Conservation (phyloP, 2,113 vertebrate genomes). For the Ammodytes dubius region DNA sequence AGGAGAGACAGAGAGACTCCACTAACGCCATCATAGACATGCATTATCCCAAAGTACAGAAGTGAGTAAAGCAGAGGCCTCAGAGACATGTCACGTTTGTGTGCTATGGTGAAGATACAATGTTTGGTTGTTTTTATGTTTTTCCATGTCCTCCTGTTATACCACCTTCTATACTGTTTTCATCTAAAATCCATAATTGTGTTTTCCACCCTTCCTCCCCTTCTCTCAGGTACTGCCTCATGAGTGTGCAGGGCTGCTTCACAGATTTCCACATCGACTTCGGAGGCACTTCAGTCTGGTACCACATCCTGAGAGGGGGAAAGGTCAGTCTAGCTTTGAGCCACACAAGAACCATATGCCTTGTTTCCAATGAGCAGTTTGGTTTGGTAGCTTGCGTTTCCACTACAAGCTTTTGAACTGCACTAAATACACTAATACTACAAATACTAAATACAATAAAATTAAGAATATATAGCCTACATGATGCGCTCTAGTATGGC, state of each 20-base stretch:
- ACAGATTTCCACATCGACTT: slow-evolving; percentile 99
- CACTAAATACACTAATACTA: too few species aligned
- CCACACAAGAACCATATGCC: background rate
- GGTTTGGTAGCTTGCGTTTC: too few species aligned
- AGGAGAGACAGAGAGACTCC: slow-evolving; percentile 96
- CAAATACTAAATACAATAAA: too few species aligned
- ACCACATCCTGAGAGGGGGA: slow-evolving; percentile 95
- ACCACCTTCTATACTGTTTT: background rate
- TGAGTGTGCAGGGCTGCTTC: slow-evolving; percentile 99
- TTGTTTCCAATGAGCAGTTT: too few species aligned
- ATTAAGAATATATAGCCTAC: too few species aligned
- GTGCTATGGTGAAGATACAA: background rate
- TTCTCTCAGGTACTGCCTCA: slow-evolving; percentile 93
- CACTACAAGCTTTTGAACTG: too few species aligned
- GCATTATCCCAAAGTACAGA: slow-evolving; percentile 99
- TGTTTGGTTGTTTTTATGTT: background rate
- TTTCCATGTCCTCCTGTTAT: background rate
- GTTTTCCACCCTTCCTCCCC: background rate
- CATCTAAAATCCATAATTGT: background rate
- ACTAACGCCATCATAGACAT: slow-evolving; percentile 98
- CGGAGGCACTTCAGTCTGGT: slow-evolving; percentile 98
- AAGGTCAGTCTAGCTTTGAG: slow-evolving; percentile 86
- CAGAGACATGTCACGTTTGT: background rate
- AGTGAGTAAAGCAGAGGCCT: slow-evolving; percentile 83
- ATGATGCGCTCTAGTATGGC: too few species aligned